Conservation (phyloP, 2,797 vertebrate species). For the Labroides dimidiatus region DNA sequence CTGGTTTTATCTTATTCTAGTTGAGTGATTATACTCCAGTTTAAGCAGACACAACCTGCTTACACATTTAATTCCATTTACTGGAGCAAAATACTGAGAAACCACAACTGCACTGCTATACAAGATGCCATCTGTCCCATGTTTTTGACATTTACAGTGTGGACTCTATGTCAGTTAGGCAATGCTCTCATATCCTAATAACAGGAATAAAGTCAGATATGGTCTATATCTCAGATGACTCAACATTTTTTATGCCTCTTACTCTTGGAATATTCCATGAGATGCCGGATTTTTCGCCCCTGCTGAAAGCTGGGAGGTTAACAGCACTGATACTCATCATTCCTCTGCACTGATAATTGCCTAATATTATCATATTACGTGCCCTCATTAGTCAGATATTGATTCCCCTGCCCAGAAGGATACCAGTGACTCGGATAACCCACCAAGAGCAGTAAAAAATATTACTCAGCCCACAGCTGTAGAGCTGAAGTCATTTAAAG, state of each 20-base stretch:
- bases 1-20: too few species aligned
- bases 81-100: too few species aligned
- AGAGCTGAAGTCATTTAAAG: slow-evolving; percentile 58
- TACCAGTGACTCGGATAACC: slow-evolving; percentile 50
- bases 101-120: too few species aligned
- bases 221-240: slow-evolving; percentile 32
- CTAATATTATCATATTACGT: slow-evolving; percentile 70
- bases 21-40: too few species aligned
- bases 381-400: slow-evolving; percentile 69
- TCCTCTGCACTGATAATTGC: slow-evolving; percentile 64
- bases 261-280: slow-evolving; percentile 46
- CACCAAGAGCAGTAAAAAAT: slow-evolving; percentile 46
- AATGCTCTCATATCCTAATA: slow-evolving; percentile 51
- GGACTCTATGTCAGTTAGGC: slow-evolving; percentile 12
- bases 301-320: slow-evolving; percentile 65
- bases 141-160: slow-evolving; percentile 9
- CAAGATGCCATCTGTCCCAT: background rate
- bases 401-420: slow-evolving; percentile 61
- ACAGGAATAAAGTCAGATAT: slow-evolving; percentile 33
- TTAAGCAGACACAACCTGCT: too few species aligned
- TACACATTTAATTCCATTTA: too few species aligned
- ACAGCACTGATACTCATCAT: slow-evolving; percentile 66
- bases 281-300: slow-evolving; percentile 30
- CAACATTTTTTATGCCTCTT: slow-evolving; percentile 29
- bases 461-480: slow-evolving; percentile 47